These are phyloP conservation scores for Nothocercus julius DNA, from an alignment of 2,113 vertebrate species.

Conservation along the genomic window DNA sequence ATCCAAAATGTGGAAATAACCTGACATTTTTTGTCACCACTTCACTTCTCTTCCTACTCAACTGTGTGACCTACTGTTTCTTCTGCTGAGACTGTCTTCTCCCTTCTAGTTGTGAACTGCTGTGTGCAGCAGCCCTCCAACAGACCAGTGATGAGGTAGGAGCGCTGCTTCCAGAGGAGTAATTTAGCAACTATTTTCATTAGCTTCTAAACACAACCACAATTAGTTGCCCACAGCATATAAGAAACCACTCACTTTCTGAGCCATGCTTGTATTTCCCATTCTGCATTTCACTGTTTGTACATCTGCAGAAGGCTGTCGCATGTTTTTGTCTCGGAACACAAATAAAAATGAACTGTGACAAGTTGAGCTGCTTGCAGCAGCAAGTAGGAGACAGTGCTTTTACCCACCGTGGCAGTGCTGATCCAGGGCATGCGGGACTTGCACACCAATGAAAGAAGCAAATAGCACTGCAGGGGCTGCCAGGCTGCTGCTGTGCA, in stretches of 20 bases:
- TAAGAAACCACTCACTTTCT: neutral
- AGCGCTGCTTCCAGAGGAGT: neutral
- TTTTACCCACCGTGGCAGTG: neutral
- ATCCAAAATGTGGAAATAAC: neutral
- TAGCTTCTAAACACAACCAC: neutral
- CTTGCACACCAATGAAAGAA: neutral
- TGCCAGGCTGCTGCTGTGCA: neutral
- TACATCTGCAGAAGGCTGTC: neutral
- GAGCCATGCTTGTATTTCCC: neutral
- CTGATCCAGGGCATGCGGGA: neutral
- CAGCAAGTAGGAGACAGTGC: neutral
- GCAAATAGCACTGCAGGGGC: neutral
- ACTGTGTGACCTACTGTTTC: neutral
- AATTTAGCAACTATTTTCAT: neutral
- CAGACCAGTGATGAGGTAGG: accelerated
- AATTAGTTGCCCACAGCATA: neutral
- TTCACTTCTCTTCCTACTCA: neutral
- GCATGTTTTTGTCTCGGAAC: neutral
- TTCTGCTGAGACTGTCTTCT: neutral
- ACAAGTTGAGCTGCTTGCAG: neutral
- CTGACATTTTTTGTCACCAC: neutral
- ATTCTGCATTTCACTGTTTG: neutral
- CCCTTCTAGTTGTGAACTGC: neutral
- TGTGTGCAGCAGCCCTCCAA: neutral
- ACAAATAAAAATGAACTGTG: neutral